phyloP scores from a whole-genome alignment of 2,797 vertebrate species.

The Pipistrellus nathusii region DNA sequence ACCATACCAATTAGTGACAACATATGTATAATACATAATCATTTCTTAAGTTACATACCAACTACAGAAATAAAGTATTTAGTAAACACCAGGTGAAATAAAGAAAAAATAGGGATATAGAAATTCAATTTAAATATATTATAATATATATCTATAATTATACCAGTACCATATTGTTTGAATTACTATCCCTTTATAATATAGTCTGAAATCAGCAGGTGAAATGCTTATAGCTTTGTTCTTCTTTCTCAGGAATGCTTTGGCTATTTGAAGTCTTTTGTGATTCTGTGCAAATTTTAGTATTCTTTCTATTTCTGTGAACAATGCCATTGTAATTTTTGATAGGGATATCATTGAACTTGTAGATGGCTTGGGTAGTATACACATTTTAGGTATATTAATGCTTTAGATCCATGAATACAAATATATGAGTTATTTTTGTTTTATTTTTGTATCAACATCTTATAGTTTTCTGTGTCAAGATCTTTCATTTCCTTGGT shows the following conservation, averaged over 20 bases:
- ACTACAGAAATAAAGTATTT: slow-evolving; percentile 47
- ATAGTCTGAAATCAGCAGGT: not conserved
- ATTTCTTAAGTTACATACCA: slow-evolving; percentile 45
- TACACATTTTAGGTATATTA: not conserved
- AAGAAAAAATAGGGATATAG: not conserved
- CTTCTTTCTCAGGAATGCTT: not conserved
- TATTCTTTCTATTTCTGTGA: not conserved
- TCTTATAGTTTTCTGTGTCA: not conserved
- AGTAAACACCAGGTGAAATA: slow-evolving; percentile 56
- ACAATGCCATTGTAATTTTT: not conserved
- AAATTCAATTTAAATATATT: slow-evolving; percentile 42
- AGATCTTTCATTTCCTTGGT: not conserved
- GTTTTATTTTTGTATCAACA: not conserved
- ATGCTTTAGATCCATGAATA: not conserved
- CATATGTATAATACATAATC: not conserved
- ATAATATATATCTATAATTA: slow-evolving; percentile 36
- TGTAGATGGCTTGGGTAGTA: not conserved
- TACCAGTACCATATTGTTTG: not conserved
- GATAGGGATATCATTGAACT: not conserved
- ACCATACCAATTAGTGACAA: not conserved
- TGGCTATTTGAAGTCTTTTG: not conserved
- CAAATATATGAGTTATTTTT: not conserved
- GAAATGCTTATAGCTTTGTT: not conserved
- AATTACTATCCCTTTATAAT: not conserved
- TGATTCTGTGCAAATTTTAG: not conserved